Base-by-base conservation (phyloP, 2,888 invertebrate species). In the Anoplius nigerrimus region DNA sequence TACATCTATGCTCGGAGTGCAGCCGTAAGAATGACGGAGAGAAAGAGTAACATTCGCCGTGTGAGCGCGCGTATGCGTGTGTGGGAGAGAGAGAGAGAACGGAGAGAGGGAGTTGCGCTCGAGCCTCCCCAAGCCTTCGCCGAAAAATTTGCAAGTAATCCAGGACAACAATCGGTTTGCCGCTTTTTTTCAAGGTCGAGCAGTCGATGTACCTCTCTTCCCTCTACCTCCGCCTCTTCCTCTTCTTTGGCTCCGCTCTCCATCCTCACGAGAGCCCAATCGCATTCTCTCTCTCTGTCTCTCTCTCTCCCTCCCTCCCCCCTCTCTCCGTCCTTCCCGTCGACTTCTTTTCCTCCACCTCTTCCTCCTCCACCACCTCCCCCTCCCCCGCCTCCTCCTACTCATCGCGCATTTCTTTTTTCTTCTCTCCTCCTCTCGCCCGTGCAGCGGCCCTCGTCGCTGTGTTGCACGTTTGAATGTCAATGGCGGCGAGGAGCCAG, bases 391-490 rank as follows among this genome's bases (percentile, higher is more conserved):
- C 52, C 21, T 2, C 15, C 52, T 52, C 59, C 48, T 43, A 16
- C 57, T n/a, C 42, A 43, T 43, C 42, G 5, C 34, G 43, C 57
- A 13, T 43, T 34, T 42, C 57, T 13, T 18, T 34, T 24, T 52
- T 24, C 51, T 45, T 64, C 48, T 48, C 57, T 46, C 63, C 15
- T 42, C 60, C 13, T 21, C 58, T 42, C 60, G 13, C 24, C 58
- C 34, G n/a, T 24, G 16, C 53, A 22, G 34, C 53, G 34, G 34
- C 27, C 27, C 54, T 18, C 53, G 18, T 42, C 52, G 42, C 42
- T 27, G 20, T 16, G 73, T 66, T 59, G 66, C 63, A 66, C 51
- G 72, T 69, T 68, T 65, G 71, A 81, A 80, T 81, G 72, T 82
- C 80, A 80, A 78, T 76, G 78, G 68, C 71, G 75, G 54, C 61